Evolutionary conservation across 2,888 invertebrate genomes (phyloP), one percentile per base, ranked within the genome.

Genomic region (Xiphydria camelus): DNA sequence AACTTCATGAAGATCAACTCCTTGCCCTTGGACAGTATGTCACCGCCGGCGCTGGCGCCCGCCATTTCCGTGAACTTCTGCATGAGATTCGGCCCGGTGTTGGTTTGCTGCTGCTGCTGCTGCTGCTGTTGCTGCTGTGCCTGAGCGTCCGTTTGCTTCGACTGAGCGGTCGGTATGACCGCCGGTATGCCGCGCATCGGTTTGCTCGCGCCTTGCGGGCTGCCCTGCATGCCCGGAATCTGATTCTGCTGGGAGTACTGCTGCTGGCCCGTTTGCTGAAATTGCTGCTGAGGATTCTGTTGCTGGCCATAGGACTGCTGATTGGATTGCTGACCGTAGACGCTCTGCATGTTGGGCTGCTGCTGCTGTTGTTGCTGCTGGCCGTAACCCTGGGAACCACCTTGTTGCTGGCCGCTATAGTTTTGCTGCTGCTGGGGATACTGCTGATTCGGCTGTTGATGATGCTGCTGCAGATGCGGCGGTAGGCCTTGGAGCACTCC

Each of bases 1-100:
- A 94, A 94, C 80, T 91, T 91, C 88, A 93, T 93, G 78, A 94
- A 93, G 76, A 93, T 91, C 60, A 93, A 86, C 81, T 93, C 93
- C 79, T 94, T 93, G 69, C 93, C 93, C 78, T 93, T 93, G 71
- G 92, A 91, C 64, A 93, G 82, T 62, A 93, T 91, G 74, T 92
- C 92, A 65, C 91, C 91, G 54, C 92, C 92, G 61, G 91, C 90
- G 51, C 88, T 88, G 29, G 78, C 78, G 17, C 74, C 76, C 45
- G 91, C 89, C 80, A 92, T 91, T 75, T 92, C 92, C 64, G 89
- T 86, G 74, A 92, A 85, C 78, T 92, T 92, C 76, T 91, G 90
- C 87, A 92, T 91, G 59, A 92, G 83, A 77, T 91, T 91, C 47
- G 88, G 88, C 72, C 70, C 80, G 19, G 82, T 68, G 23, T 67